Evolutionary conservation across 53 echinoderm and acorn worm genomes (phyloP).

Genomic region (Arbacia lixula): DNA sequence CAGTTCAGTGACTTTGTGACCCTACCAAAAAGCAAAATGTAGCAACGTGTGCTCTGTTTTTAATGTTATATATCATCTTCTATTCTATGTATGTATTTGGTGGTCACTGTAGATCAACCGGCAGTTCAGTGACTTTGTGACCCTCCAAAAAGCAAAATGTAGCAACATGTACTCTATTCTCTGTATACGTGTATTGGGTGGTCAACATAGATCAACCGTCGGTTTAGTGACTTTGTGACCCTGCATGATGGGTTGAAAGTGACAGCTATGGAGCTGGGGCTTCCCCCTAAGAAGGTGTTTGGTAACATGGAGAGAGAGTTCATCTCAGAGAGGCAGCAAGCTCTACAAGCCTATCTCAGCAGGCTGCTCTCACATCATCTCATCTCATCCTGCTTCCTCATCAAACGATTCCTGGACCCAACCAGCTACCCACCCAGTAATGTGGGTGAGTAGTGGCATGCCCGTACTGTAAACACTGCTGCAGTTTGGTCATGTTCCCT

Average conservation of each 20-base stretch:
- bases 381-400: slow-evolving; percentile 70
- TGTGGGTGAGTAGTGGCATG: slow-evolving; percentile 84
- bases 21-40: no score
- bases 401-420: slow-evolving; percentile 91
- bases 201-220: slow-evolving; percentile 80
- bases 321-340: slow-evolving; percentile 93
- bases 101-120: no score
- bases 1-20: no score
- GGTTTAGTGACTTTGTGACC: slow-evolving; percentile 92
- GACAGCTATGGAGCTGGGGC: slow-evolving; percentile 82
- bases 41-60: no score
- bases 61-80: no score
- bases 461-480: no score
- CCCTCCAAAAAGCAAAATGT: no score
- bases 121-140: no score
- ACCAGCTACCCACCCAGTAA: slow-evolving; percentile 75
- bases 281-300: slow-evolving; percentile 97
- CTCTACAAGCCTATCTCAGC: slow-evolving; percentile 81
- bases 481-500: no score
- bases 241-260: slow-evolving; percentile 82
- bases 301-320: slow-evolving; percentile 99
- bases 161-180: no score
- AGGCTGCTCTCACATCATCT: slow-evolving; percentile 83
- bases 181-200: no score
- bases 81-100: no score